phyloP scores from a whole-genome alignment of 2,888 invertebrate genomes.

The Idaea straminata region DNA sequence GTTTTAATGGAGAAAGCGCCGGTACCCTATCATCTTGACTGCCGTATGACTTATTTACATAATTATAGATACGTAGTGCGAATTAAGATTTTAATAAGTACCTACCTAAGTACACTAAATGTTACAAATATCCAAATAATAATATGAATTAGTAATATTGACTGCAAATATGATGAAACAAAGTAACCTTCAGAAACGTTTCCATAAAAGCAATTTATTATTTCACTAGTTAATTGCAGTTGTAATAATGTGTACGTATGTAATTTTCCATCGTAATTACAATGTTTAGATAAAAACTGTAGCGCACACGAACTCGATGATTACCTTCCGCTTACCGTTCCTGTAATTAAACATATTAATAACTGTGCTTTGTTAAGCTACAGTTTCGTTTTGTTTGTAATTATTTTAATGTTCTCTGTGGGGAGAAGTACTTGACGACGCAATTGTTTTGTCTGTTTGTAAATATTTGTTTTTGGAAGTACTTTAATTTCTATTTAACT shows the following conservation, averaged over 20 bases:
- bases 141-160: neutral
- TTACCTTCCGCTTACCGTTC: slow-evolving; percentile 72
- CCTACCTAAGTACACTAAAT: too few relatives aligned
- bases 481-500: neutral
- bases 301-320: slow-evolving; percentile 60
- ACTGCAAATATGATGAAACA: neutral
- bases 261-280: slow-evolving; percentile 38
- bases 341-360: slow-evolving; percentile 79
- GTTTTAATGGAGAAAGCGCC: too few relatives aligned
- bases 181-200: slow-evolving; percentile 16
- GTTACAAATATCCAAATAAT: too few relatives aligned
- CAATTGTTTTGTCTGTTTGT: slow-evolving; percentile 27
- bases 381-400: slow-evolving; percentile 34
- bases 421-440: neutral
- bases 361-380: slow-evolving; percentile 51
- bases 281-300: slow-evolving; percentile 72
- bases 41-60: too few relatives aligned
- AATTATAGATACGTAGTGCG: too few relatives aligned
- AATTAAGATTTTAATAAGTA: too few relatives aligned
- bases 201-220: slow-evolving; percentile 36
- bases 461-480: neutral
- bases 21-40: too few relatives aligned
- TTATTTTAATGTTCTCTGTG: slow-evolving; percentile 20
- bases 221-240: slow-evolving; percentile 51
- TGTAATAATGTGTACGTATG: slow-evolving; percentile 43